These are phyloP conservation scores for Epirrita christyi DNA, from an alignment of 2,888 invertebrate genomes.

Conservation along the genomic window DNA sequence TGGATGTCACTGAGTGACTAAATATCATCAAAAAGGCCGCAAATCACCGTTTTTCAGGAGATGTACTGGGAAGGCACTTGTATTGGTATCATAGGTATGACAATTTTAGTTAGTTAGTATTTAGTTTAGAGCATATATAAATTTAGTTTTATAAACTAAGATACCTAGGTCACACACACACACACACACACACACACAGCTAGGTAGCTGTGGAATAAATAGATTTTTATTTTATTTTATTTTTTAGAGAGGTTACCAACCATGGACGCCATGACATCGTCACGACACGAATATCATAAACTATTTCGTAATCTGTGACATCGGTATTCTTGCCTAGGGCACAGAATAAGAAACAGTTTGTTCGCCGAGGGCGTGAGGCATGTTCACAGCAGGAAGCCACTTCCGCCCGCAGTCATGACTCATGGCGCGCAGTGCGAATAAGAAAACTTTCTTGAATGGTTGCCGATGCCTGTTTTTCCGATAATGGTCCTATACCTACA, in stretches of 20 bases:
- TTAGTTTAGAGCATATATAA: no score
- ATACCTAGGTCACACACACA: no score
- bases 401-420: slow-evolving; percentile 53
- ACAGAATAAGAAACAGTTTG: slow-evolving; percentile 34
- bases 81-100: no score
- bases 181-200: no score
- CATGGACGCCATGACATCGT: neutral
- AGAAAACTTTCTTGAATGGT: slow-evolving; percentile 32
- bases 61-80: no score
- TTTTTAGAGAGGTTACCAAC: neutral
- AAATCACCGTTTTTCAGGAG: no score
- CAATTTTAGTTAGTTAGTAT: no score
- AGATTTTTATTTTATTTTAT: no score
- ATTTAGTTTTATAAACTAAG: no score
- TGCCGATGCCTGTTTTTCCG: slow-evolving; percentile 31
- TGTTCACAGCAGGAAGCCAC: slow-evolving; percentile 56
- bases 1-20: no score
- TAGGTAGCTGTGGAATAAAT: no score
- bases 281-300: slow-evolving; percentile 6
- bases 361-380: slow-evolving; percentile 39
- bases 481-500: neutral
- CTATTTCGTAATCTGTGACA: slow-evolving; percentile 2
- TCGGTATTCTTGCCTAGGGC: slow-evolving; percentile 2
- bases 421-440: slow-evolving; percentile 34
- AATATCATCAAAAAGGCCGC: no score